These are phyloP conservation scores for Chaetophractus vellerosus DNA, from an alignment of 2,797 vertebrate species.

Conservation along the genomic window DNA sequence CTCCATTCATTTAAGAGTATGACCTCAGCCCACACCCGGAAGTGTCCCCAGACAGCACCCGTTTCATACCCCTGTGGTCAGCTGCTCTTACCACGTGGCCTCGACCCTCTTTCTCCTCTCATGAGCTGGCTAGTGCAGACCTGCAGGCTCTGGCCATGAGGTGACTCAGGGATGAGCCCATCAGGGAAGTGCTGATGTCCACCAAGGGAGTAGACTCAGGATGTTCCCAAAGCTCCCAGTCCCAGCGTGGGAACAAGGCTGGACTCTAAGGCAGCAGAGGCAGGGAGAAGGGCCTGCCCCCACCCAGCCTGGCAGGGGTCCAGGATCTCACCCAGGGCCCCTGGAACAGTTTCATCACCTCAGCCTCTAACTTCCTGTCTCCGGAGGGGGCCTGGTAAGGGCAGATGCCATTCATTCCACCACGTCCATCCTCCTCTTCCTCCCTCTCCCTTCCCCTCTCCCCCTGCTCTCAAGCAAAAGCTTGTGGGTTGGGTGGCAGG, in stretches of 20 bases:
- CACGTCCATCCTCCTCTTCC: neutral
- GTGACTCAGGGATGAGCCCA: neutral
- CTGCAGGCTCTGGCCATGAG: neutral
- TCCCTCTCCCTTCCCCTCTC: neutral
- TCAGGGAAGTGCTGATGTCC: neutral
- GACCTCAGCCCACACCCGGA: neutral
- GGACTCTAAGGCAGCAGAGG: neutral
- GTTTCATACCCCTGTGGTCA: neutral
- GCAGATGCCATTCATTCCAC: neutral
- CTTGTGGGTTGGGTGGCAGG: neutral
- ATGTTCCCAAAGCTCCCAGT: neutral
- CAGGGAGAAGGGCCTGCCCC: neutral
- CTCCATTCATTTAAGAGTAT: neutral
- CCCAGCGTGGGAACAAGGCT: neutral
- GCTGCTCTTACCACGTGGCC: neutral
- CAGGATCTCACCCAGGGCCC: neutral
- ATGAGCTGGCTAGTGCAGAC: neutral
- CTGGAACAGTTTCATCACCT: neutral
- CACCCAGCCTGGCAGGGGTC: neutral
- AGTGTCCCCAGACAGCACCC: neutral
- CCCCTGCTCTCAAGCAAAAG: neutral
- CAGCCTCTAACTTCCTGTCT: slow-evolving; percentile 19
- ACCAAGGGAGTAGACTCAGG: neutral
- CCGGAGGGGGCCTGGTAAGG: neutral
- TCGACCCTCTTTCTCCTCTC: neutral